Base-by-base conservation (phyloP, 2,888 invertebrate genomes). In the Lepidochrysops patricia region DNA sequence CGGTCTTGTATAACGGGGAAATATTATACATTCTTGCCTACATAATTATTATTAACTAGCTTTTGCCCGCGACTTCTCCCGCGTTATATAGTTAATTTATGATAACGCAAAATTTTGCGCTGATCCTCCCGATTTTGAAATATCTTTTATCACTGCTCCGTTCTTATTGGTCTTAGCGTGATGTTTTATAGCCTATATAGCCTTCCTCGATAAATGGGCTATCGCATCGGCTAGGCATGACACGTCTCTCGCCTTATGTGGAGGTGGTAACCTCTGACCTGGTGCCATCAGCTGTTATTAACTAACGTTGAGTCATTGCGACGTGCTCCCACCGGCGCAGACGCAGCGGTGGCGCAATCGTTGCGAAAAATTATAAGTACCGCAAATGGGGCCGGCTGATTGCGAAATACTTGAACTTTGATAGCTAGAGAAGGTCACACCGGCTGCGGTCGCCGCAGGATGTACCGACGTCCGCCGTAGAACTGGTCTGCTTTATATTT, bases 351-450 rank as follows among this genome's bases (percentile, higher is more conserved):
- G 52, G 26, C 27, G 52, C 7, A 27, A 27, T 27, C 27, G 52
- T 52, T 52, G 52, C 52, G 52, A 52, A 52, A 52, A 52, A 52
- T 50, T 25, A 15, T 27, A 15, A 52, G 29, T 15, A 32, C 27
- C 52, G 52, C n/a, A n/a, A n/a, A n/a, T n/a, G n/a, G n/a, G n/a
- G 15, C 29, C 7, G 52, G 12, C 49, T 6, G 7, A 12, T 54
- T 54, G 54, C 52, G 52, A 52, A 27, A 52, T 52, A 26, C 13
- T 50, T 52, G 52, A 52, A 27, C 52, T 52, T 52, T 52, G 27
- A 7, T 23, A 48, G 48, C 9, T 27, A 52, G 50, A 13, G 26
- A 43, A 43, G 4, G 19, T 43, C 19, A 43, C 43, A 43, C 12
- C 15, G 43, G 19, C 4, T 43, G 43, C 43, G 43, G 23, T 43